A percentile compares a stretch with the other conserved stretches of the same genome.
These are phyloP conservation scores for Neosilurus hyrtlii DNA, from an alignment of 2,797 vertebrate species.

Conservation along the genomic window DNA sequence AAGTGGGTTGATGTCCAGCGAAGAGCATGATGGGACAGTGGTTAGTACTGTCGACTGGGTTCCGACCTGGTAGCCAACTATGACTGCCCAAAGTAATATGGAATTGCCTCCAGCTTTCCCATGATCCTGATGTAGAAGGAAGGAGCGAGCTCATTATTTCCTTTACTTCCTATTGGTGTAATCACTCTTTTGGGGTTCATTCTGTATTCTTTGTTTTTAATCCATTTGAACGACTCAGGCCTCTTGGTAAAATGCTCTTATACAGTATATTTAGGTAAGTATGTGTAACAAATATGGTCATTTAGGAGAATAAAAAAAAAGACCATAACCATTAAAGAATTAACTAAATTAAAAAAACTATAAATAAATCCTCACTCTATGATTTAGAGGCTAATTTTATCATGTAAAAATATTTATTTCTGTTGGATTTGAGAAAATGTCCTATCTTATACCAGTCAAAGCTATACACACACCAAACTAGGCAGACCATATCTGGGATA, in stretches of 20 bases:
- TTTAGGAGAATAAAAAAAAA: constrained; percentile 27
- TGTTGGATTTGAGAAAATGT: constrained; percentile 26
- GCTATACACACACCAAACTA: constrained; percentile 9
- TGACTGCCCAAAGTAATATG: too few relatives aligned
- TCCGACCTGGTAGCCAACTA: too few relatives aligned
- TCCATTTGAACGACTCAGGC: too few relatives aligned
- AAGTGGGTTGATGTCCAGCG: too few relatives aligned
- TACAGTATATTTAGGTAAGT: too few relatives aligned
- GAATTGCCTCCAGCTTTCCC: too few relatives aligned
- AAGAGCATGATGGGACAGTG: too few relatives aligned
- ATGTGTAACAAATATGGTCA: constrained; percentile 14
- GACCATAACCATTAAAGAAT: constrained; percentile 28
- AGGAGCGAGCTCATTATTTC: too few relatives aligned
- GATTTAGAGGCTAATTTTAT: constrained; percentile 1
- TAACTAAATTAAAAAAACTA: neutral
- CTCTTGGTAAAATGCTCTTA: too few relatives aligned
- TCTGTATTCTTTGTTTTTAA: constrained; percentile 30
- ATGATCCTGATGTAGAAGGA: too few relatives aligned
- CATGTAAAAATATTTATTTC: constrained; percentile 11
- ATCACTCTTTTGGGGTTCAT: constrained; percentile 36
- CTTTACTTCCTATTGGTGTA: neutral
- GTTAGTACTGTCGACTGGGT: too few relatives aligned
- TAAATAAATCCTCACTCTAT: constrained; percentile 36
- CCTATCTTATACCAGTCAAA: constrained; percentile 32
- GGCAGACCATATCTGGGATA: constrained; percentile 1